These are phyloP conservation scores for Lichenostomus cassidix DNA, from an alignment of 2,113 vertebrate genomes.

Conservation along the genomic window DNA sequence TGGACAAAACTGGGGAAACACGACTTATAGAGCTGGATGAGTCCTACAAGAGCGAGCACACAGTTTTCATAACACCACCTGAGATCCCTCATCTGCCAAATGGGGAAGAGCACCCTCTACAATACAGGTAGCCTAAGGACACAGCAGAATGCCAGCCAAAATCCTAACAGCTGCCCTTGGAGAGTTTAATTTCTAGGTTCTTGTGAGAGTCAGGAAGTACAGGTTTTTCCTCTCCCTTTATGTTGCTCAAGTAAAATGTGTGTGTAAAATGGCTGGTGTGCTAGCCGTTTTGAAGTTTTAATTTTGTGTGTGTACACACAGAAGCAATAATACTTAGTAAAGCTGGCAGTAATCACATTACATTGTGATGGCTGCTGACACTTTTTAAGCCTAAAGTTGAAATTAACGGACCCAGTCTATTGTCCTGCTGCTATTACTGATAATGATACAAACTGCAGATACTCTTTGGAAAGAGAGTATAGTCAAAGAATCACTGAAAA, in stretches of 20 bases:
- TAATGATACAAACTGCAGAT: neutral
- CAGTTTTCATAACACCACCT: constrained; percentile 95
- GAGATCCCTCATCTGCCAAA: constrained; percentile 90
- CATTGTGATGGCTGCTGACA: neutral
- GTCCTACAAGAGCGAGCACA: constrained; percentile 95
- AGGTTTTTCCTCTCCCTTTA: neutral
- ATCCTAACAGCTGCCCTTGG: neutral
- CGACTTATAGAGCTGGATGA: constrained; percentile 95
- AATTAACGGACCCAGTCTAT: neutral
- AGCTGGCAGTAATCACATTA: neutral
- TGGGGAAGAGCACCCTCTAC: constrained; percentile 89
- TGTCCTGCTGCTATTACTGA: neutral
- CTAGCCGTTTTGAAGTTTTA: neutral
- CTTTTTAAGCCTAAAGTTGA: neutral
- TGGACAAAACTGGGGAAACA: constrained; percentile 85
- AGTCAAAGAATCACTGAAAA: neutral
- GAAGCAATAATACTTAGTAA: neutral
- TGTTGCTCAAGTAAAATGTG: neutral
- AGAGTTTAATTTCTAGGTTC: neutral
- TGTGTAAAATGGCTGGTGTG: neutral
- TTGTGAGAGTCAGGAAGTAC: neutral
- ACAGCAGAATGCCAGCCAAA: neutral
- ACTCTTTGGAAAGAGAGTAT: neutral
- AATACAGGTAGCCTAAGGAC: constrained; percentile 84
- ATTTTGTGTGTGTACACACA: neutral